phyloP scores from a whole-genome alignment of 2,113 vertebrate genomes.

The Onychostoma macrolepis region DNA sequence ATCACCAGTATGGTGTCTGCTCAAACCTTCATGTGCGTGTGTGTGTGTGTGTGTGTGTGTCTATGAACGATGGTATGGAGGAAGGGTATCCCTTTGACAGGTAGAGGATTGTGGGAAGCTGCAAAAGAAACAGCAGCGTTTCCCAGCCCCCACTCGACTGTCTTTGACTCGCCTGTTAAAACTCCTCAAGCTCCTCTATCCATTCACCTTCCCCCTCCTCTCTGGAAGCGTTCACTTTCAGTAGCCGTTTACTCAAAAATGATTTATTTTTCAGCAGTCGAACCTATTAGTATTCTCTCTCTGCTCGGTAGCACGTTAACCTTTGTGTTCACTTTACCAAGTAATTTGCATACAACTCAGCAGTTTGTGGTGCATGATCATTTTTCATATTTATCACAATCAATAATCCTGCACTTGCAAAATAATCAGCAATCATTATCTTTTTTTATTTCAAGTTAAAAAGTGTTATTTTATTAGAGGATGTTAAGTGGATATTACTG shows the following conservation, averaged over 20 bases:
- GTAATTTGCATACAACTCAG: constrained; percentile 19
- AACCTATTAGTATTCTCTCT: neutral
- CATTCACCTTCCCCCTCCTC: constrained; percentile 39
- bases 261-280: constrained; percentile 25
- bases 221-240: constrained; percentile 5
- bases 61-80: neutral
- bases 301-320: neutral
- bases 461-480: neutral
- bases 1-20: constrained; percentile 45
- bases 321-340: constrained; percentile 14
- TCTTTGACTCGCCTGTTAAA: constrained; percentile 35
- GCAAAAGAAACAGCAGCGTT: constrained; percentile 44
- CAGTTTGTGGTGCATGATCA: neutral
- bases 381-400: constrained; percentile 7
- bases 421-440: neutral
- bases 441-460: neutral
- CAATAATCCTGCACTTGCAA: neutral
- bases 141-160: constrained; percentile 46
- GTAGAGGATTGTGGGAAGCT: constrained; percentile 47
- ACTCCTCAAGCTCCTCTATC: constrained; percentile 45
- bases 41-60: constrained; percentile 28
- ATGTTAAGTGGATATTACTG: neutral
- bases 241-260: constrained; percentile 9
- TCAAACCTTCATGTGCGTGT: constrained; percentile 5
- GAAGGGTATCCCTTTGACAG: constrained; percentile 55